phyloP scores from a whole-genome alignment of 2,888 invertebrate species.

The Peribatodes rhomboidaria region DNA sequence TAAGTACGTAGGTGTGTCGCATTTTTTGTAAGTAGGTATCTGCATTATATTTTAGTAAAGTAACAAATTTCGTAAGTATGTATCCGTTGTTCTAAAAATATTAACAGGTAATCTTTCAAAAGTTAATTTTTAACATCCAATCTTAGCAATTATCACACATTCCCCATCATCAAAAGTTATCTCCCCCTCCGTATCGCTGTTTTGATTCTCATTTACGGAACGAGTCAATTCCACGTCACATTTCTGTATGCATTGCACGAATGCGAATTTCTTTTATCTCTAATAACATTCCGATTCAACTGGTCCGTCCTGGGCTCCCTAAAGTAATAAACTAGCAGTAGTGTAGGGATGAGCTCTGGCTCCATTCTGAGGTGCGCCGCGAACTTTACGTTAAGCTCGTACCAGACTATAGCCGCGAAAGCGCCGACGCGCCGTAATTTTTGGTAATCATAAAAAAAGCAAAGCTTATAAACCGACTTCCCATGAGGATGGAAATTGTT shows the following conservation, averaged over 20 bases:
- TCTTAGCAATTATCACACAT: constrained; percentile 10
- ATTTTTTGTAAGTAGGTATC: no score
- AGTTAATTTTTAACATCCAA: constrained; percentile 2
- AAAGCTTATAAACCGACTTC: no score
- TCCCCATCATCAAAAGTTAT: not conserved
- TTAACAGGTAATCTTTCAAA: not conserved
- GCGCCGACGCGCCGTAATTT: no score
- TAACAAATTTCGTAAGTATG: not conserved
- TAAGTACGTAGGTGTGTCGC: no score
- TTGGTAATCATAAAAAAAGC: no score
- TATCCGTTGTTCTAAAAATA: not conserved
- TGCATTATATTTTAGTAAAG: no score
- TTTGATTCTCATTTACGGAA: constrained; percentile 61
- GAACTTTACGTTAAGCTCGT: not conserved
- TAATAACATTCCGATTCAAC: constrained; percentile 82
- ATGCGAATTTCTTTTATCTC: constrained; percentile 81
- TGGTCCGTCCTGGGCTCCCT: constrained; percentile 73
- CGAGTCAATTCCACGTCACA: constrained; percentile 59
- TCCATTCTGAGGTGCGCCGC: constrained; percentile 53
- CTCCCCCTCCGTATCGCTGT: constrained; percentile 47
- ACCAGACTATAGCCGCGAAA: no score
- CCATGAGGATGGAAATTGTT: no score
- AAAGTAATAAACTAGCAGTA: constrained; percentile 80
- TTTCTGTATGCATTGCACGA: constrained; percentile 76
- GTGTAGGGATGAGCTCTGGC: constrained; percentile 55